These are phyloP conservation scores for Melospiza georgiana DNA, from an alignment of 2,113 vertebrate species.

Conservation along the genomic window DNA sequence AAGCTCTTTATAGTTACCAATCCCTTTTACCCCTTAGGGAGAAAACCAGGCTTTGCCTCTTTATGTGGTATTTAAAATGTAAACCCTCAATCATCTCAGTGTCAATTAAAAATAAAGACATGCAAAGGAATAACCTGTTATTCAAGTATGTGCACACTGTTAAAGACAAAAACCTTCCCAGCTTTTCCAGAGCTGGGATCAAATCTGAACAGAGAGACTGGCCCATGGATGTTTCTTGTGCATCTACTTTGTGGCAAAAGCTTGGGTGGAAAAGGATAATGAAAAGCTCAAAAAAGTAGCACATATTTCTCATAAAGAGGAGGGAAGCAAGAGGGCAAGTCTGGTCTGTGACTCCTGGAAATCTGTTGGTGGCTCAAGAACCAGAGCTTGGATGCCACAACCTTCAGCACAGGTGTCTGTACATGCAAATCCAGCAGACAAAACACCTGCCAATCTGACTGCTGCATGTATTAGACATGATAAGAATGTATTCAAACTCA, in stretches of 20 bases:
- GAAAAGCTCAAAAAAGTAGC: not conserved
- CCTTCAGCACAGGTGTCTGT: not conserved
- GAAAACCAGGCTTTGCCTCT: not conserved
- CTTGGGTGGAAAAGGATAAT: not conserved
- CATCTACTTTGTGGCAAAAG: not conserved
- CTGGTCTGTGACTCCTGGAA: not conserved
- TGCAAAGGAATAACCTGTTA: slow-evolving; percentile 45
- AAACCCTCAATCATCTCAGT: not conserved
- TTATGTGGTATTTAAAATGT: not conserved
- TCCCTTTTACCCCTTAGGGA: not conserved
- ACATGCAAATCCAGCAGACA: not conserved
- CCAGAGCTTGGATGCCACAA: not conserved
- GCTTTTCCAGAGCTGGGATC: not conserved
- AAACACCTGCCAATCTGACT: not conserved
- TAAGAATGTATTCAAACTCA: not conserved
- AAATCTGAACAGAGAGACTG: not conserved
- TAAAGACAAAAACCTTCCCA: not conserved
- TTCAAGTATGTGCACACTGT: not conserved
- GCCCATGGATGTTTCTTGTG: not conserved
- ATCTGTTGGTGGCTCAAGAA: not conserved
- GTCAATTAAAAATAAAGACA: slow-evolving; percentile 30
- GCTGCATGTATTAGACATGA: not conserved
- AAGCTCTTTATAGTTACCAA: not conserved
- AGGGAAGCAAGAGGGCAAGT: not conserved
- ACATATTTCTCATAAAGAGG: not conserved